Conservation (phyloP, 1,140 invertebrate genomes). For the Sinonovacula constricta region DNA sequence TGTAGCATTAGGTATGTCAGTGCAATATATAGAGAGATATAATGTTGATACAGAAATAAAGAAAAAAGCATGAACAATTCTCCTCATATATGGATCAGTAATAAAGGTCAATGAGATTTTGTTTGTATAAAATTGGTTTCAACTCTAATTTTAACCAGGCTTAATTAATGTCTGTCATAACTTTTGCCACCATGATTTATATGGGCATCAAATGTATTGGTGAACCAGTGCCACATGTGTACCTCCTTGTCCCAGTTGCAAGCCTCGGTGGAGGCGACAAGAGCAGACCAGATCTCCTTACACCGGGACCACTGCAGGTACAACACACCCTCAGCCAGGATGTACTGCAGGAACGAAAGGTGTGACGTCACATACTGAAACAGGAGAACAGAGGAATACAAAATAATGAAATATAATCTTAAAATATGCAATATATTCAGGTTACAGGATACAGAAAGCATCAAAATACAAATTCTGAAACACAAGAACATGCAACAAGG, state of each 20-base stretch:
- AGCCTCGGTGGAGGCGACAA: constrained; percentile 78
- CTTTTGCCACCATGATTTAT: no score
- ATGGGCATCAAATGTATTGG: no score
- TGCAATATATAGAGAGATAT: neutral
- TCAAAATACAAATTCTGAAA: neutral
- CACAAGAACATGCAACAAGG: no score
- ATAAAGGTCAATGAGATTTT: no score
- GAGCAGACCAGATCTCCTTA: constrained; percentile 80
- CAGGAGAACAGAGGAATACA: neutral
- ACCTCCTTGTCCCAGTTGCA: constrained; percentile 80
- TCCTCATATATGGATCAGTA: no score
- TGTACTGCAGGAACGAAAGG: constrained; percentile 80
- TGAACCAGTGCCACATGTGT: no score
- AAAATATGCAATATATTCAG: neutral
- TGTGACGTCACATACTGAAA: constrained; percentile 80
- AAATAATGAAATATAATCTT: neutral
- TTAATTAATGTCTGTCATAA: no score
- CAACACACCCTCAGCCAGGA: constrained; percentile 80
- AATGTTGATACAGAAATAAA: no score
- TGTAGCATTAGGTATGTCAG: neutral
- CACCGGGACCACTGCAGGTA: constrained; percentile 80
- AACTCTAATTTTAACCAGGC: no score
- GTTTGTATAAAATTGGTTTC: no score
- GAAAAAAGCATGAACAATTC: neutral
- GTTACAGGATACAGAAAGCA: neutral